Percentiles rank a stretch among this genome's conserved stretches.
Evolutionary conservation across 2,888 invertebrate genomes (phyloP).

Genomic region (Spisula solida): DNA sequence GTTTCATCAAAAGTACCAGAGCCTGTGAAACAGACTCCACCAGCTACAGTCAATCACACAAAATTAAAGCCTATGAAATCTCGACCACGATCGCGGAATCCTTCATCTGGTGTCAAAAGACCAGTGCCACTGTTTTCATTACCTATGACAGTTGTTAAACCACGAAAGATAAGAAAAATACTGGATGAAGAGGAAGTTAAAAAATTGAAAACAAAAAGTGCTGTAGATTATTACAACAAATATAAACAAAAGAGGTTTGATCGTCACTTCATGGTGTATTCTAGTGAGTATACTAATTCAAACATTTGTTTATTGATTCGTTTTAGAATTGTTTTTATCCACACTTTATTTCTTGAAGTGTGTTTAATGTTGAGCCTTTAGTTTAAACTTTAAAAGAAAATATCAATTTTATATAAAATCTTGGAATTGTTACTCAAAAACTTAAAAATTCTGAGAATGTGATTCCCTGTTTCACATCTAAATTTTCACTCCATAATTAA

Average conservation of each 20-base stretch:
- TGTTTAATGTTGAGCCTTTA: too few species aligned
- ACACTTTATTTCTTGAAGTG: neutral
- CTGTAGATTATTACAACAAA: slow-evolving; percentile 79
- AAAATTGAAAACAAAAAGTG: slow-evolving; percentile 82
- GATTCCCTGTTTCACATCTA: too few species aligned
- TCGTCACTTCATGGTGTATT: slow-evolving; percentile 78
- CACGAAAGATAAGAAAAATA: slow-evolving; percentile 78
- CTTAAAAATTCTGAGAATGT: too few species aligned
- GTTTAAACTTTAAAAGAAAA: too few species aligned
- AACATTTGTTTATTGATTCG: neutral
- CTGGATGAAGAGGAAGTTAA: slow-evolving; percentile 81
- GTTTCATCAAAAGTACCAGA: slow-evolving; percentile 31
- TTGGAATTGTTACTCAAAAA: too few species aligned
- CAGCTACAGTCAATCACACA: slow-evolving; percentile 22
- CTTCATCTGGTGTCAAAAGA: slow-evolving; percentile 53
- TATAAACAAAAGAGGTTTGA: slow-evolving; percentile 78
- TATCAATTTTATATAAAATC: too few species aligned
- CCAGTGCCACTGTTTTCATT: slow-evolving; percentile 66
- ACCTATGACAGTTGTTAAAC: slow-evolving; percentile 76
- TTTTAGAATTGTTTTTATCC: neutral
- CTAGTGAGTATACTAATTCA: slow-evolving; percentile 73
- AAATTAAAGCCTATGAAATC: slow-evolving; percentile 43
- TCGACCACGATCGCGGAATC: slow-evolving; percentile 51
- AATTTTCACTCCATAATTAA: too few species aligned
- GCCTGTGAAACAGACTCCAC: slow-evolving; percentile 43